Evolutionary conservation across 2,113 vertebrate species (phyloP).

Genomic region (Cercocebus atys): DNA sequence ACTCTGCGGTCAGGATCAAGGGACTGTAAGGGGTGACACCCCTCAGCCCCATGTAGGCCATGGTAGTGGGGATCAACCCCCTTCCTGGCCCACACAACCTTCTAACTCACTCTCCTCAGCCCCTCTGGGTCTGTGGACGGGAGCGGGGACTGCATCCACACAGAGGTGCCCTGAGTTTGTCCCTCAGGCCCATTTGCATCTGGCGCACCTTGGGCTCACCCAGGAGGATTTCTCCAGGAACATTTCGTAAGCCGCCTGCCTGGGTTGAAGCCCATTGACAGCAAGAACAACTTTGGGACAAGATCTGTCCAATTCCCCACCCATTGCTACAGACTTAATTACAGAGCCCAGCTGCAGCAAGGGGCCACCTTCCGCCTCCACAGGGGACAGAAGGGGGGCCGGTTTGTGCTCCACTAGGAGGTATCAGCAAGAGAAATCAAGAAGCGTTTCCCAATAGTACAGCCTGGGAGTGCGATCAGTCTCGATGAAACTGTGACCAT

Average conservation of each 20-base stretch:
- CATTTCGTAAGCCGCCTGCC: neutral
- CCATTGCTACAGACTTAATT: slow-evolving; percentile 70
- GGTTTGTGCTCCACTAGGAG: neutral
- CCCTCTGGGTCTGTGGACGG: too few species aligned
- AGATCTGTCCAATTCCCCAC: neutral
- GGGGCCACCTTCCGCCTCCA: slow-evolving; percentile 33
- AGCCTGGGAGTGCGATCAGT: neutral
- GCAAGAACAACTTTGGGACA: slow-evolving; percentile 24
- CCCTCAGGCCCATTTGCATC: neutral
- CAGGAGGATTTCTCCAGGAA: neutral
- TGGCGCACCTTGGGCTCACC: neutral
- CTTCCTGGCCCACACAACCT: too few species aligned
- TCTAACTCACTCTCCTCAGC: neutral
- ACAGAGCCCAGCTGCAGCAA: slow-evolving; percentile 12
- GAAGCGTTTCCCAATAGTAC: neutral
- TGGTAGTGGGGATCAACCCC: neutral
- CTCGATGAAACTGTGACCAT: neutral
- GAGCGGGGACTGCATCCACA: neutral
- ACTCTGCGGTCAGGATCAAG: neutral
- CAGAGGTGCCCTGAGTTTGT: neutral
- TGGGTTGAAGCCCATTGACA: neutral
- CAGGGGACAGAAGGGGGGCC: neutral
- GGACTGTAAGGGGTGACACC: neutral
- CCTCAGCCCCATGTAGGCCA: neutral
- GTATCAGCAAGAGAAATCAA: slow-evolving; percentile 14